These are phyloP conservation scores for Clamator glandarius DNA, from an alignment of 2,797 vertebrate species.

Conservation along the genomic window DNA sequence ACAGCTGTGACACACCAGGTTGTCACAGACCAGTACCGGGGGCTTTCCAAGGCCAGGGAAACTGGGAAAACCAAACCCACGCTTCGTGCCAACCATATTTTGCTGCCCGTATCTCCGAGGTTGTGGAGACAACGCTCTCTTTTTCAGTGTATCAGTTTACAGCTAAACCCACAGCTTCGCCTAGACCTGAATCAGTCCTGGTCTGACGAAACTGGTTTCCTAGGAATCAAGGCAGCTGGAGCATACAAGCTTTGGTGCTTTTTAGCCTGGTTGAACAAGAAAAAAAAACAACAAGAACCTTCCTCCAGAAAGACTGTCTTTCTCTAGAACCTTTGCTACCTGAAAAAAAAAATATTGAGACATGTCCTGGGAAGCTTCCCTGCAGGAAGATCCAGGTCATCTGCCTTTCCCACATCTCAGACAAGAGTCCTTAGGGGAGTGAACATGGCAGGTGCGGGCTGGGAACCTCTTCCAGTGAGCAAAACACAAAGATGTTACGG, in stretches of 20 bases:
- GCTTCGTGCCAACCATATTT: not conserved
- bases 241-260: not conserved
- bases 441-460: not conserved
- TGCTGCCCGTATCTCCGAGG: not conserved
- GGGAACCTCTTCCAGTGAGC: not conserved
- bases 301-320: not conserved
- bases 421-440: not conserved
- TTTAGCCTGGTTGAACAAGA: not conserved
- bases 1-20: not conserved
- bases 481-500: not conserved
- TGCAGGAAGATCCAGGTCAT: not conserved
- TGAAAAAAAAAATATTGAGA: not conserved
- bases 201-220: not conserved
- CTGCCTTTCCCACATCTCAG: not conserved
- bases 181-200: not conserved
- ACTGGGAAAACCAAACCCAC: not conserved
- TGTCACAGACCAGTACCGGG: not conserved
- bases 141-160: not conserved
- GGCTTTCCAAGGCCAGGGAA: not conserved
- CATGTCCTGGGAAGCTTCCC: not conserved
- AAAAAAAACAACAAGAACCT: not conserved
- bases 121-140: not conserved
- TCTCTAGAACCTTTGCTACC: not conserved
- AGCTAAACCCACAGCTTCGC: not conserved
- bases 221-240: not conserved